Base-by-base conservation (phyloP, 2,888 invertebrate species). In the Drosophila planitibia region DNA sequence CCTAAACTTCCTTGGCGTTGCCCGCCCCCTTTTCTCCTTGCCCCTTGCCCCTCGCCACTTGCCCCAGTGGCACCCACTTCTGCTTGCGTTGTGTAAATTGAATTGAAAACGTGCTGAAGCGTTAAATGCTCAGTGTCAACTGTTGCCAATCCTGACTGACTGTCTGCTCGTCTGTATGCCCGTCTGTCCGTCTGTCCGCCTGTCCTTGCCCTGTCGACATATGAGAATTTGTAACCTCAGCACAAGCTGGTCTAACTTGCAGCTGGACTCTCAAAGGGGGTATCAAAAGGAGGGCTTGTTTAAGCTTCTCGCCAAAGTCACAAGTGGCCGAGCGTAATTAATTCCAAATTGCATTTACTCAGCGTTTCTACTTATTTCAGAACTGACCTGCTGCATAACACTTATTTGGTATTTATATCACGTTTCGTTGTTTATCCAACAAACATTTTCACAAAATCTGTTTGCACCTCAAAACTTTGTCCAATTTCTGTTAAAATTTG, bases 121-220 rank as follows among this genome's bases (percentile, higher is more conserved):
- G 93, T 93, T 93, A 93, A 93, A 93, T 92, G 92, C 92, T 92
- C 89, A 92, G 93, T 92, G 93, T 93, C 93, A 92, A 92, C 93
- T 91, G 91, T 87, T 92, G 87, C 90, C 90, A 90, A 92, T 91
- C 82, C 89, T 82, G 74, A 12, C 68, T 70, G 70, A 70, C 75
- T 60, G 51, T 73, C 63, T 59, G 57, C 44, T 32, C 28, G 28
- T 51, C 32, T 14, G 28, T 28, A n/a, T 39, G 55, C n/a, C 55
- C 37, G 55, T 19, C 28, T 53, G 52, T 52, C n/a, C 19, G 28
- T 1, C 14, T 33, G 55, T 54, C 54, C 33, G 41, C 39, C 54
- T 47, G 47, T 44, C 55, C 25, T 47, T 61, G 51, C 39, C 37
- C 53, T 44, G 63, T 44, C 76, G 91, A 92, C 92, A 92, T 92